Conservation (phyloP, 2,888 invertebrate species). For the Scaptomyza polygonia region DNA sequence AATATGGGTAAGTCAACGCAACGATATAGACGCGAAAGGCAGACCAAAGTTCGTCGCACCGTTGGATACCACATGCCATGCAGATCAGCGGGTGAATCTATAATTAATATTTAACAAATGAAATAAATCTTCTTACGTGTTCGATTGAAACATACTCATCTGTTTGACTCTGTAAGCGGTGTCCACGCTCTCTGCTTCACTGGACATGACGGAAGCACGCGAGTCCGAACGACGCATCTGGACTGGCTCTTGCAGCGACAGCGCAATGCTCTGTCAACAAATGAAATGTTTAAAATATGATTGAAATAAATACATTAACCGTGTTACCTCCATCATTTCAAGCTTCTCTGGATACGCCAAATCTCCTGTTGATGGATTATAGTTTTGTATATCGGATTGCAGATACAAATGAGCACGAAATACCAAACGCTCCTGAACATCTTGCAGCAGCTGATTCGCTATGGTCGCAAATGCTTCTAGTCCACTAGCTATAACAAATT, state of each 20-base stretch:
- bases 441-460: slow-evolving; percentile 93
- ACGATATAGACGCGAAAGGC: slow-evolving; percentile 93
- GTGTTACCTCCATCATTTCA: slow-evolving; percentile 95
- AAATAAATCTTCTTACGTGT: fast-evolving
- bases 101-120: slow-evolving; percentile 19
- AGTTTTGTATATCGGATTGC: slow-evolving; percentile 94
- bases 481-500: slow-evolving; percentile 85
- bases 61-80: slow-evolving; percentile 99
- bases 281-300: neutral
- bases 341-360: slow-evolving; percentile 99
- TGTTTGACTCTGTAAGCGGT: slow-evolving; percentile 79
- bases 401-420: slow-evolving; percentile 97
- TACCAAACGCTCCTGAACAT: slow-evolving; percentile 97
- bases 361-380: slow-evolving; percentile 96
- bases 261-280: slow-evolving; percentile 86
- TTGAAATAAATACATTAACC: neutral
- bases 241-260: slow-evolving; percentile 87
- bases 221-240: slow-evolving; percentile 87
- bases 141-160: slow-evolving; percentile 74
- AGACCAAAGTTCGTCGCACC: slow-evolving; percentile 96
- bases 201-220: slow-evolving; percentile 88
- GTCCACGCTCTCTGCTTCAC: slow-evolving; percentile 89
- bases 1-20: slow-evolving; percentile 98
- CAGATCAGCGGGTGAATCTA: slow-evolving; percentile 95
- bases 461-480: slow-evolving; percentile 91